Percentiles rank a stretch among this genome's conserved stretches.
These are phyloP conservation scores for Eclectus roratus DNA, from an alignment of 2,113 vertebrate genomes.

Conservation along the genomic window DNA sequence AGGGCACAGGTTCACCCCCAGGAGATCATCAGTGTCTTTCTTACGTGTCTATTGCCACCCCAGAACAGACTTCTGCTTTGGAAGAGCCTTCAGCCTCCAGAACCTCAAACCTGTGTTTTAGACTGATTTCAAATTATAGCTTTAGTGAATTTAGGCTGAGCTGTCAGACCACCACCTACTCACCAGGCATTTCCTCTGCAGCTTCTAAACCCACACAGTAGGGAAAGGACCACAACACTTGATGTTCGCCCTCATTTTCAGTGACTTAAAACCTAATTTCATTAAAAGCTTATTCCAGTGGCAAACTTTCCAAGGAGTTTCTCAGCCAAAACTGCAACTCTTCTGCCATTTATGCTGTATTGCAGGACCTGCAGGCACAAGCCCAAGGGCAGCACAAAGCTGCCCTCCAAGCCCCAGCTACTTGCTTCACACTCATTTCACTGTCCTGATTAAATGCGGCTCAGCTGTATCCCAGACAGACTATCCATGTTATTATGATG, in stretches of 20 bases:
- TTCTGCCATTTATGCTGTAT: not conserved
- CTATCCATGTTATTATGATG: not conserved
- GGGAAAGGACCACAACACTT: not conserved
- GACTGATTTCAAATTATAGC: not conserved
- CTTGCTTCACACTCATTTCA: not conserved
- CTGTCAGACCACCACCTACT: not conserved
- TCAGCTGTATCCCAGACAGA: not conserved
- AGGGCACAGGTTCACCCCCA: not conserved
- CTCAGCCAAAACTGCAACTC: not conserved
- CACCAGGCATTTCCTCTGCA: not conserved
- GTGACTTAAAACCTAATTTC: not conserved
- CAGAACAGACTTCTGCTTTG: not conserved
- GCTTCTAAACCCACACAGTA: not conserved
- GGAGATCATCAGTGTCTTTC: not conserved
- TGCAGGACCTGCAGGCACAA: not conserved
- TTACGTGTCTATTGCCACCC: not conserved
- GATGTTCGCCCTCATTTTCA: not conserved
- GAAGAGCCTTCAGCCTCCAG: not conserved
- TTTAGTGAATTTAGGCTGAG: not conserved
- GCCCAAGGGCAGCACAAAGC: not conserved
- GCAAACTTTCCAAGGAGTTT: not conserved
- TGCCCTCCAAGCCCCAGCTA: not conserved
- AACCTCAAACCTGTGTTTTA: not conserved
- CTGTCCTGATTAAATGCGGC: not conserved
- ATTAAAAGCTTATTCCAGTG: not conserved